Percentiles rank a stretch among this genome's conserved stretches.
These are phyloP conservation scores for Bombus picipes DNA, from an alignment of 1,140 invertebrate species.

Conservation along the genomic window DNA sequence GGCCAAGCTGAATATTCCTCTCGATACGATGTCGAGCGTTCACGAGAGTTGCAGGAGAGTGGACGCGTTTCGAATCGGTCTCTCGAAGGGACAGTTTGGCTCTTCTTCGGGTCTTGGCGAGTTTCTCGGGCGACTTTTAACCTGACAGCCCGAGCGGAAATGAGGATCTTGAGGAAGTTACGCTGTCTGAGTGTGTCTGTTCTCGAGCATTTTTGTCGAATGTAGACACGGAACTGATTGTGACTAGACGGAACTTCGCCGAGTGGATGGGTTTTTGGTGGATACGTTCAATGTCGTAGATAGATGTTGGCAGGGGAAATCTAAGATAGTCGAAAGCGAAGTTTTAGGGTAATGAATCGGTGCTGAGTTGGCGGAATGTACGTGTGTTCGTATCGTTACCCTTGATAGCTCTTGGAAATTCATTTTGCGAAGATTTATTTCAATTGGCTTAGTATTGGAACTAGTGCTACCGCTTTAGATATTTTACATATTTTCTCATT, in stretches of 20 bases:
- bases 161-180: slow-evolving; percentile 9
- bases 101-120: neutral
- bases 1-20: slow-evolving; percentile 35
- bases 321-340: neutral
- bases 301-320: neutral
- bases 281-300: neutral
- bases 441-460: no score
- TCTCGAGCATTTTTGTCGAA: neutral
- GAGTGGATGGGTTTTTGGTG: neutral
- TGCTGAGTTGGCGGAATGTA: no score
- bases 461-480: no score
- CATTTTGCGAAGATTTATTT: no score
- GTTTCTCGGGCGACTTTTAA: neutral
- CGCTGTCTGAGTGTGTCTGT: neutral
- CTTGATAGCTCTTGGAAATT: no score
- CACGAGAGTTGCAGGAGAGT: neutral
- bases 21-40: neutral
- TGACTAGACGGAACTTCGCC: neutral
- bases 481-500: no score
- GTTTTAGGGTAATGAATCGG: no score
- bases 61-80: slow-evolving; percentile 1
- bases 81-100: neutral
- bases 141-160: neutral
- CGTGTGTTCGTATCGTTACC: no score
- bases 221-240: neutral